A percentile compares a stretch with the other conserved stretches of the same genome.
Conservation (phyloP, 2,113 vertebrate genomes). For the Apteryx owenii region DNA sequence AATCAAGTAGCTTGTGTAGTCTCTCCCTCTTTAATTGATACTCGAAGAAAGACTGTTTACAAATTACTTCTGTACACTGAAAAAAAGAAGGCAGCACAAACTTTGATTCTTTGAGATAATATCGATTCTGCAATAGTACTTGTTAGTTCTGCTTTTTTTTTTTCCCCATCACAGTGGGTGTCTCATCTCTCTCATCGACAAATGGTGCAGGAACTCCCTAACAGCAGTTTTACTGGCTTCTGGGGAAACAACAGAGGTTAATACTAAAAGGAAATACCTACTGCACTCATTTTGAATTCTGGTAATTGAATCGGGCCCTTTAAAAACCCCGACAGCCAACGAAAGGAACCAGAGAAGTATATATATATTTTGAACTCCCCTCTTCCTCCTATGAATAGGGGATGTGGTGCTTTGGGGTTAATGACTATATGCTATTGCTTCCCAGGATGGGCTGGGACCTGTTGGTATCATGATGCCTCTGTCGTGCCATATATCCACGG, state of each 20-base stretch:
- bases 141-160: not conserved
- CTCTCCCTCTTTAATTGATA: constrained; percentile 35
- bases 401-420: not conserved
- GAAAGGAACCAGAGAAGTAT: not conserved
- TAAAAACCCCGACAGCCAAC: not conserved
- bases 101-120: not conserved
- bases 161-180: not conserved
- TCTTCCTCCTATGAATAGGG: not conserved
- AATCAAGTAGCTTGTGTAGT: not conserved
- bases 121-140: not conserved
- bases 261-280: not conserved
- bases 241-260: not conserved
- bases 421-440: not conserved
- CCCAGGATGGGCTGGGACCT: not conserved
- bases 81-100: not conserved
- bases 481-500: not conserved
- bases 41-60: constrained; percentile 17
- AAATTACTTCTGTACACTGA: not conserved
- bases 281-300: not conserved
- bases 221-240: not conserved
- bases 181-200: not conserved
- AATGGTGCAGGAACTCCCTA: not conserved
- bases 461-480: not conserved
- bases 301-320: not conserved
- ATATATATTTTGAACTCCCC: not conserved